Base-by-base conservation (phyloP, 2,113 vertebrate genomes). In the Centropus bengalensis region DNA sequence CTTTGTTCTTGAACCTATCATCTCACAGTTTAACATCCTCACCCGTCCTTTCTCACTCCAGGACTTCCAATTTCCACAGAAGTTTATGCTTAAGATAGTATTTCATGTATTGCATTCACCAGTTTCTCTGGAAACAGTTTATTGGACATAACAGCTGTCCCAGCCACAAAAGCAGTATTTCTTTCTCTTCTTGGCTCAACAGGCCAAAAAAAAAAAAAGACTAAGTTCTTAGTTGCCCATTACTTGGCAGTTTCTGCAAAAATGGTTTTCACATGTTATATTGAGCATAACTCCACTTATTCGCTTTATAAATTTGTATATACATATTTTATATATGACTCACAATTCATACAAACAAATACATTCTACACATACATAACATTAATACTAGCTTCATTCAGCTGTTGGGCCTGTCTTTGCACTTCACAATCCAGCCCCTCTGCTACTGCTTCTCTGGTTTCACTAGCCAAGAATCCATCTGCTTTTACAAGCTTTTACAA, bases 381-480 rank as follows among this genome's bases (percentile, higher is more conserved):
- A 45, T 40, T 52, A 73, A 62, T 4, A 58, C 32, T 10, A 62
- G 55, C 32, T 19, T 70, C 47, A 70, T 55, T 55, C 47, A 92
- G 52, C 33, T 78, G 59, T 59, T 83, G 10, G 92, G 30, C 16
- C 40, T 40, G 20, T 40, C 26, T 80, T 16, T 38, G 14, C 26
- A 33, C 8, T 54, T 45, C 24, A 62, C 19, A 70, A 28, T 24
- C 33, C 32, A 71, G 33, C 8, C 36, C 24, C 56, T 47, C 69
- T 44, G 55, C 40, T 86, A 52, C 56, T 79, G 52, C 44, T 54
- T 67, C 76, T 51, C 64, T 47, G 36, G 38, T 86, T 95, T 92
- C 52, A 51, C 14, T 58, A 70, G 69, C 12, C 66, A 45, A 92
- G 62, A 89, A 62, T 32, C 27, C 8, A 40, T 44, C 47, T 68